Evolutionary conservation across 2,888 invertebrate genomes (phyloP), one percentile per base, ranked within the genome.

Genomic region (Hoplodrina blanda): DNA sequence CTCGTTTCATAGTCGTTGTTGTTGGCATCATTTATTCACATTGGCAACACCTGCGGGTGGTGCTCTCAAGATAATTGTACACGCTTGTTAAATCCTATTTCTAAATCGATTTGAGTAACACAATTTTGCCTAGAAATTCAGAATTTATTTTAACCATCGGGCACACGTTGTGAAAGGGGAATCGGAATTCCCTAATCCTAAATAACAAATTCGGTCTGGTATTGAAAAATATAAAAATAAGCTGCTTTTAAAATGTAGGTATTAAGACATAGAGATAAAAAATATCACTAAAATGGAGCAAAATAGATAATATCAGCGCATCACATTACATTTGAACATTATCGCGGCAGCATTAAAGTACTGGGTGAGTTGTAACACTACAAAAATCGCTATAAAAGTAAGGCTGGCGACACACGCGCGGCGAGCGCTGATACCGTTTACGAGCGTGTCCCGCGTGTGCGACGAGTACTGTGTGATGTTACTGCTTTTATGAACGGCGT

Each of bases 351-450:
- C 67, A 77, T 74, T 83, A 78, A 83, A 83, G 67, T 76, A 62
- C 65, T 52, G 72, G 55, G 60, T 57, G 80, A 78, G 62, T 73
- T 73, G 82, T 69, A 50, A 62, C 81, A 83, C 62, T 76, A 76
- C 73, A 60, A 69, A 67, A 69, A 44, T 62, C 63, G 82, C 80
- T 69, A 85, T 83, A 85, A 83, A 82, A 80, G 57, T 73, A 83
- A 85, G 73, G 76, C 61, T 41, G 63, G 50, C 70, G 19, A 60
- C 70, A 76, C 67, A 76, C 78, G 55, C 37, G 54, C 57, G 62
- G 69, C 71, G 57, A n/a, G 15, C 65, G 63, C 79, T 67, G 82
- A 83, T 78, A 73, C 69, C 41, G 73, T 85, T 83, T 83, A 83
- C 78, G 85, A 85, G 56, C 80, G 55, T 10, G 55, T 19, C 13